Evolutionary conservation across 1,140 invertebrate species (phyloP).

Genomic region (Teleogryllus occipitalis): DNA sequence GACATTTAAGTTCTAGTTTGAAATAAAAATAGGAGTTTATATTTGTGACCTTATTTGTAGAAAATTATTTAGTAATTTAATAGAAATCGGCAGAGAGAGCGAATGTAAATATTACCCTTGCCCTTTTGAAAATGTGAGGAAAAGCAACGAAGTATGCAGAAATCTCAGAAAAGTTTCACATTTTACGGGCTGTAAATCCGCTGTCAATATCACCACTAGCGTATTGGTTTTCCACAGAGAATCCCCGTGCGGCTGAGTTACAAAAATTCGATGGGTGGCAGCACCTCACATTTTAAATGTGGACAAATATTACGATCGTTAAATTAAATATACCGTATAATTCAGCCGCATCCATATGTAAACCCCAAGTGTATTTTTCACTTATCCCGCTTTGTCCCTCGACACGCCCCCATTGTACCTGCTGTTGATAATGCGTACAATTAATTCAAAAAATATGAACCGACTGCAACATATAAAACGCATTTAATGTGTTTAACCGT

Average conservation of each 20-base stretch:
- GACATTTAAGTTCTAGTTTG: too few species aligned
- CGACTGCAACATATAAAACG: neutral
- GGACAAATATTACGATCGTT: neutral
- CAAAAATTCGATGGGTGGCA: neutral
- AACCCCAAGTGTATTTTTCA: conserved; percentile 4
- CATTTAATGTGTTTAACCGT: conserved; percentile 5
- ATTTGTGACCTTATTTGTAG: too few species aligned
- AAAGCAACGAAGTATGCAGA: too few species aligned
- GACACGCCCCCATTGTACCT: neutral
- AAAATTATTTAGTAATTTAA: too few species aligned
- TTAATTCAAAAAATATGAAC: conserved; percentile 2
- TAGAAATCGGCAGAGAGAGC: too few species aligned
- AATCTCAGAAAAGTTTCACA: too few species aligned
- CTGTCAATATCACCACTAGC: too few species aligned
- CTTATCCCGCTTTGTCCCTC: neutral
- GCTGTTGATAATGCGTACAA: conserved; percentile 1
- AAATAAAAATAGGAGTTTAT: too few species aligned
- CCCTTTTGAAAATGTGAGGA: too few species aligned
- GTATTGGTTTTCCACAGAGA: too few species aligned
- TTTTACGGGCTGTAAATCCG: too few species aligned
- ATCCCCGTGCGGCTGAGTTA: neutral
- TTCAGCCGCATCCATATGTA: neutral
- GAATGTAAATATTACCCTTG: too few species aligned
- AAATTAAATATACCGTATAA: conserved; percentile 6
- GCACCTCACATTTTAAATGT: neutral